Evolutionary conservation across 2,888 invertebrate species (phyloP), one percentile per base, ranked within the genome.

Genomic region (Drosophila picticornis): DNA sequence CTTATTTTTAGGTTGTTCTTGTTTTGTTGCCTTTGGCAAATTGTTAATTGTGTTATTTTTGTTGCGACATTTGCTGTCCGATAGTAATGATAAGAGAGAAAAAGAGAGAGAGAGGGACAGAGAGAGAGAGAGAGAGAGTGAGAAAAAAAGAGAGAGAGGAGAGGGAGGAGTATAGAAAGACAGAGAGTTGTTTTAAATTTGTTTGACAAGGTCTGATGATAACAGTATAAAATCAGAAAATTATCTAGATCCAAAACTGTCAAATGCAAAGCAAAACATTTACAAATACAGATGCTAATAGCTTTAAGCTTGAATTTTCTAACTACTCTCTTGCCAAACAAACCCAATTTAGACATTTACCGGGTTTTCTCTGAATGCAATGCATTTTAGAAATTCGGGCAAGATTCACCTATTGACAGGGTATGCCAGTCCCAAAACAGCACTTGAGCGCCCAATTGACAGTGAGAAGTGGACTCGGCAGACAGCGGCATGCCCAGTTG

Each of bases 401-500:
- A 19, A 50, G 25, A 2, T 25, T 27, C 1, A 4, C 9, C 22
- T 22, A 32, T n/a, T 22, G 34, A 64, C 40, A 65, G 73, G 51
- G 73, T 77, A 77, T 56, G 2, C 2, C 25, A 32, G 46, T 36
- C 52, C 48, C 48, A 32, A 34, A 34, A 56, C 66, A 66, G 31
- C 53, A 46, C 59, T 60, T 60, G 27, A 36, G 32, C 43, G 60
- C 40, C 59, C 56, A 61, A 29, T 51, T 77, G 77, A 70, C 78
- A 78, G 70, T 51, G 63, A 67, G 67, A 61, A 68, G 64, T 78
- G 68, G 60, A 68, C 61, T 56, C 58, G 56, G 40, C 38, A 65
- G 56, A 43, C 65, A 36, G 51, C 51, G 36, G 50, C 52, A 38
- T 57, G 25, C 38, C 69, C 55, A 40, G 48, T 50, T n/a, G n/a